These are phyloP conservation scores for Oopsacas minuta DNA, from an alignment of 37 sponge, comb jelly and placozoan species.

Conservation along the genomic window DNA sequence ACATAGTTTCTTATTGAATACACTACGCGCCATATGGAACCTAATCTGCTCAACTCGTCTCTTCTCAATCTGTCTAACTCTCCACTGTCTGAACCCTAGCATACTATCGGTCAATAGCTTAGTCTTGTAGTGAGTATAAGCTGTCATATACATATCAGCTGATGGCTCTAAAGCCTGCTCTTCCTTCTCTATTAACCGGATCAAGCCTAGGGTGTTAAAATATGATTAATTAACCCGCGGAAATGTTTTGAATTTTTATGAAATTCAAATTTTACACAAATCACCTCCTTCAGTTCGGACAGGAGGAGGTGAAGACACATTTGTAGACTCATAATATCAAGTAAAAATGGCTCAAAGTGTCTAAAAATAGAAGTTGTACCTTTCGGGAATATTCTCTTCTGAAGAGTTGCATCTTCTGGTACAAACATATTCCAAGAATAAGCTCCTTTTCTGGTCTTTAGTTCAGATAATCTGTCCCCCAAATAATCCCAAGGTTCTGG, in stretches of 20 bases:
- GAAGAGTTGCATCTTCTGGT: background rate
- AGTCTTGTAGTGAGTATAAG: background rate
- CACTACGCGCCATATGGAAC: background rate
- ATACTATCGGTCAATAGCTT: background rate
- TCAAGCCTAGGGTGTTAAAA: no score
- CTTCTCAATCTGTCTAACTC: background rate
- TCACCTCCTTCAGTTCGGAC: no score
- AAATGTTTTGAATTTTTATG: no score
- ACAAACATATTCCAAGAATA: constrained; percentile 13
- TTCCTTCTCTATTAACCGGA: constrained; percentile 7
- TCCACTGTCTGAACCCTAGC: background rate
- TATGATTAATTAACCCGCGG: no score
- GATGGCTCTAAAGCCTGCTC: background rate
- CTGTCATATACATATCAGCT: background rate
- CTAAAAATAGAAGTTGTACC: no score
- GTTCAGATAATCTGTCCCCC: background rate
- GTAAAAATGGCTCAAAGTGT: no score
- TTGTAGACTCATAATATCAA: no score
- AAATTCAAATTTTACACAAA: no score
- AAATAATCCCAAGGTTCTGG: background rate
- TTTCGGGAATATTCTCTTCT: background rate
- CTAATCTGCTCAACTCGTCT: background rate
- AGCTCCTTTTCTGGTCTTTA: background rate
- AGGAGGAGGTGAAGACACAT: no score
- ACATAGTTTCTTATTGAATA: background rate